Conservation (phyloP, 2,113 vertebrate species). For the Eulacestoma nigropectus region DNA sequence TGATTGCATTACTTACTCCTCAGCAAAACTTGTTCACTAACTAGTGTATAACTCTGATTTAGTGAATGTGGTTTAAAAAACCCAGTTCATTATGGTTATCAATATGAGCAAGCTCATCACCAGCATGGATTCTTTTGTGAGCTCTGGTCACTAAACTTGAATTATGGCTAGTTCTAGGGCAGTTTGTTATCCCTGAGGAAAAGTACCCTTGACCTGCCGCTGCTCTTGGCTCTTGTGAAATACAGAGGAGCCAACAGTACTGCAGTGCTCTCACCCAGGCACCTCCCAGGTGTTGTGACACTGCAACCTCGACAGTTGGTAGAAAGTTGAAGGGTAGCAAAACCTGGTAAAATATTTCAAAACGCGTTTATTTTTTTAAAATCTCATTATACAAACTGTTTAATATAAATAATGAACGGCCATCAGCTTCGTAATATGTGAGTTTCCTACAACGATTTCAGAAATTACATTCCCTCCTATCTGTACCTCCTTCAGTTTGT, state of each 20-base stretch:
- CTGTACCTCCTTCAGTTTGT: neutral
- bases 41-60: neutral
- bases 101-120: neutral
- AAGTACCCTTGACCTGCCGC: neutral
- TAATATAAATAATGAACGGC: neutral
- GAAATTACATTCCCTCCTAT: neutral
- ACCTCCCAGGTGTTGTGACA: neutral
- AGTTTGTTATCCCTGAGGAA: neutral
- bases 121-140: neutral
- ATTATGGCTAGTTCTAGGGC: neutral
- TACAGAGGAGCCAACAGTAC: neutral
- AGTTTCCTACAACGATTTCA: neutral
- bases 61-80: neutral
- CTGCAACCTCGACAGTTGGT: neutral
- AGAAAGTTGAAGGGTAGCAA: neutral
- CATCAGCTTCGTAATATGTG: neutral
- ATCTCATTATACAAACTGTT: neutral
- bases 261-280: neutral
- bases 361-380: no score
- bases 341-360: neutral
- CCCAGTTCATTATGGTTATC: neutral
- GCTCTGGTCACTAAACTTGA: constrained; percentile 7
- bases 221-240: neutral
- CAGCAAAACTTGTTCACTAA: neutral
- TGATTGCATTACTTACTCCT: neutral